phyloP scores from a whole-genome alignment of 2,113 vertebrate species.

The Dicerorhinus sumatrensis region DNA sequence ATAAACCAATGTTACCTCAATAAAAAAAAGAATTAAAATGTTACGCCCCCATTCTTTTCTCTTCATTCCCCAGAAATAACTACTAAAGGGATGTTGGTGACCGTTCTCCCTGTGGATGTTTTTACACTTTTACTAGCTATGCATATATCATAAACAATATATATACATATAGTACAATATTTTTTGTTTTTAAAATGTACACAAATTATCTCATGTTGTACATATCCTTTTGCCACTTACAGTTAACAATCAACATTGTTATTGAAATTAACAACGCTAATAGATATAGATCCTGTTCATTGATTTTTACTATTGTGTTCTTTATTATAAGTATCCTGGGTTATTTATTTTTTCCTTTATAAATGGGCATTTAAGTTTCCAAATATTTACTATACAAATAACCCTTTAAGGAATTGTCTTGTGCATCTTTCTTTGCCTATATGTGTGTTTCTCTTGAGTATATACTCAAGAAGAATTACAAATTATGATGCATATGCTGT shows the following conservation, averaged over 20 bases:
- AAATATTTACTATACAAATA: background rate
- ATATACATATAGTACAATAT: background rate
- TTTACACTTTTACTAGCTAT: background rate
- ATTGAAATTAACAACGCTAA: background rate
- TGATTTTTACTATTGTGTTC: background rate
- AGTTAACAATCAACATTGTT: background rate
- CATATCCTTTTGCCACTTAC: background rate
- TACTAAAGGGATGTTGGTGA: background rate
- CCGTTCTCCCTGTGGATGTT: background rate
- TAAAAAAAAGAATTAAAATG: background rate
- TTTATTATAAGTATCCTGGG: background rate
- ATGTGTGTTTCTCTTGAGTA: background rate
- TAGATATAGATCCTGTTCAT: background rate
- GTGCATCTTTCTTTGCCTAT: background rate
- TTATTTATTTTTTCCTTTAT: background rate
- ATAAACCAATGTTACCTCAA: no score
- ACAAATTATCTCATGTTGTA: background rate
- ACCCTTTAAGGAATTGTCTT: background rate
- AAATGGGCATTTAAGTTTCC: background rate
- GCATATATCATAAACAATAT: background rate
- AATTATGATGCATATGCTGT: background rate
- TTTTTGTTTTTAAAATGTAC: background rate
- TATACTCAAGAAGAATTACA: background rate
- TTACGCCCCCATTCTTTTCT: background rate
- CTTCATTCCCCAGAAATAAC: background rate